A percentile compares a stretch with the other conserved stretches of the same genome.
Evolutionary conservation across 2,888 invertebrate species (phyloP).

Genomic region (Acrocera orbiculus): DNA sequence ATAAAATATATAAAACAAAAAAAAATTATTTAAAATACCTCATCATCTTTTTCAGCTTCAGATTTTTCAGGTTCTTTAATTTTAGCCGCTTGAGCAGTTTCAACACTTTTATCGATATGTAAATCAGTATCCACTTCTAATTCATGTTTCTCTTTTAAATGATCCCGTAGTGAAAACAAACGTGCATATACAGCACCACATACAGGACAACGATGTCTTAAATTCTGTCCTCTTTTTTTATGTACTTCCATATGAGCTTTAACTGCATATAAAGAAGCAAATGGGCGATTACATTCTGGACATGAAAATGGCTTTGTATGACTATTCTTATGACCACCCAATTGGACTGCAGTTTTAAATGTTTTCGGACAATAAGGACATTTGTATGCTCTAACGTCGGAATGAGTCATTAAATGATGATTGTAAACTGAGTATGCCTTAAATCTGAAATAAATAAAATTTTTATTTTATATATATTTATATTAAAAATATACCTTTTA

Average conservation of each 20-base stretch:
- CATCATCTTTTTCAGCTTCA: neutral
- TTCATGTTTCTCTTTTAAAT: slow-evolving; percentile 46
- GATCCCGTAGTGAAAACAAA: slow-evolving; percentile 54
- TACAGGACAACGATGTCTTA: slow-evolving; percentile 48
- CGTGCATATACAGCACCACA: slow-evolving; percentile 65
- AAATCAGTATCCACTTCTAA: neutral
- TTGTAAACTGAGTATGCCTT: slow-evolving; percentile 66
- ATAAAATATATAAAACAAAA: neutral
- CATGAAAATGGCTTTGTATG: slow-evolving; percentile 67
- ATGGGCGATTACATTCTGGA: slow-evolving; percentile 57
- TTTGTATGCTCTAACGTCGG: slow-evolving; percentile 54
- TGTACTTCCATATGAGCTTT: slow-evolving; percentile 60
- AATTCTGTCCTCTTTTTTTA: slow-evolving; percentile 42
- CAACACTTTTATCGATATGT: slow-evolving; percentile 3
- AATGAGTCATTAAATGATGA: slow-evolving; percentile 58
- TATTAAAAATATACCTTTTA: slow-evolving; percentile 39
- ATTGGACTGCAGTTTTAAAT: slow-evolving; percentile 62
- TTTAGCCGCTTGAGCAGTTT: neutral
- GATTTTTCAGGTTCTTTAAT: neutral
- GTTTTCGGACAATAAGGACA: slow-evolving; percentile 62
- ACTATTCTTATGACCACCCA: slow-evolving; percentile 63
- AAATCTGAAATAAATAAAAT: slow-evolving; percentile 34
- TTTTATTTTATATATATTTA: neutral
- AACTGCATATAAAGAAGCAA: slow-evolving; percentile 60
- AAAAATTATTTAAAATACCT: neutral